phyloP scores from a whole-genome alignment of 2,113 vertebrate species.

The Nothoprocta perdicaria region DNA sequence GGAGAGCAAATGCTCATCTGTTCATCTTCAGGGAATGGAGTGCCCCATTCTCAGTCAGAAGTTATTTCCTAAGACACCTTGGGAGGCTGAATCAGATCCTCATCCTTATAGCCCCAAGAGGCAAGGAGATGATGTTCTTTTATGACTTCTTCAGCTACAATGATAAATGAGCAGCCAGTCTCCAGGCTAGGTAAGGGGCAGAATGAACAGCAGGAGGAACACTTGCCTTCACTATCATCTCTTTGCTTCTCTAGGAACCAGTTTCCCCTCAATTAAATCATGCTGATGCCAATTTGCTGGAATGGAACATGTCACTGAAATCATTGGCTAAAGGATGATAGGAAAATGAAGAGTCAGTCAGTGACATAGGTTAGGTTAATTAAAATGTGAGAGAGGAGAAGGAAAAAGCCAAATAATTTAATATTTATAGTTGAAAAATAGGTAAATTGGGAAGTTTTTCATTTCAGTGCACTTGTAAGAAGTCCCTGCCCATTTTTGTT shows the following conservation, averaged over 20 bases:
- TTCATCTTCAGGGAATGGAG: not conserved
- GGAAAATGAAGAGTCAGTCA: not conserved
- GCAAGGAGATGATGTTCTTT: not conserved
- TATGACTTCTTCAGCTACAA: not conserved
- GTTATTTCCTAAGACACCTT: fast-evolving
- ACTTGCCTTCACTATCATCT: not conserved
- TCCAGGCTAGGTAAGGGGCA: not conserved
- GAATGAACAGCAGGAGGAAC: not conserved
- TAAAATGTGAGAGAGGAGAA: not conserved
- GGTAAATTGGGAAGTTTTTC: not conserved
- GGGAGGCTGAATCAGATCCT: not conserved
- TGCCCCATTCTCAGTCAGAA: not conserved
- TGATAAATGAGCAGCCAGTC: not conserved
- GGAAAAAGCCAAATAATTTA: not conserved
- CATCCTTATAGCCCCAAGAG: not conserved
- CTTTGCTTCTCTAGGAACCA: not conserved
- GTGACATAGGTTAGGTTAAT: not conserved
- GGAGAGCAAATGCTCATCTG: not conserved
- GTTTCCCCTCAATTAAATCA: not conserved
- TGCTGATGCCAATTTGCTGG: not conserved
- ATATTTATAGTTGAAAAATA: not conserved
- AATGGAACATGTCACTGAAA: not conserved
- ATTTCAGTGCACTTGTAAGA: not conserved
- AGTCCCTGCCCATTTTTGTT: not conserved
- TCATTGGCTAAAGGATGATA: not conserved